These are phyloP conservation scores for Xestobium rufovillosum DNA, from an alignment of 2,888 invertebrate genomes.

Conservation along the genomic window DNA sequence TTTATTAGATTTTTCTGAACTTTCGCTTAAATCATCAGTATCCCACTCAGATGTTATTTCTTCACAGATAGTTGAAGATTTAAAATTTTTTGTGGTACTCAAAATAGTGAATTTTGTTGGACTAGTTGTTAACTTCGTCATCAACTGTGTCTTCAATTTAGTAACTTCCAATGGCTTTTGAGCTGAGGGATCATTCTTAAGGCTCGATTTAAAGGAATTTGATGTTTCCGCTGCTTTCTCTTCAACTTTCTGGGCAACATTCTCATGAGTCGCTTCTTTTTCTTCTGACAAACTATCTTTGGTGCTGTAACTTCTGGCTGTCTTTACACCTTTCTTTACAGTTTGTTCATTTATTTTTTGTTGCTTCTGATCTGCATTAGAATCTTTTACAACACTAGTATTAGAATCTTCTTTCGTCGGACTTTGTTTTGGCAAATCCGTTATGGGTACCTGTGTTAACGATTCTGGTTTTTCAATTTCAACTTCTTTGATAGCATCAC, in stretches of 20 bases:
- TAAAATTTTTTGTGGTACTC: conserved; percentile 9
- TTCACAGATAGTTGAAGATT: too few relatives aligned
- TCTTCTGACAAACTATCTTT: background rate
- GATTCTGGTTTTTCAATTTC: conserved; percentile 2
- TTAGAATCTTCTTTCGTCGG: too few relatives aligned
- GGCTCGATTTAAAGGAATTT: conserved; percentile 9
- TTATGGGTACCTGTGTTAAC: too few relatives aligned
- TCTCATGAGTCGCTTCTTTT: conserved; percentile 3
- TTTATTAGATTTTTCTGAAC: background rate
- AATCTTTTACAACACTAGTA: too few relatives aligned
- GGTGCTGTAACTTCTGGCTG: background rate
- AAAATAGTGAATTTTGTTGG: conserved; percentile 15
- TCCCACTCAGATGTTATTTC: too few relatives aligned
- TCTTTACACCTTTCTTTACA: background rate
- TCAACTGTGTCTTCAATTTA: conserved; percentile 34
- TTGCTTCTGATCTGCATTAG: too few relatives aligned
- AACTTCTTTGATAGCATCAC: conserved; percentile 6
- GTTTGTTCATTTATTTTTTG: conserved; percentile 5
- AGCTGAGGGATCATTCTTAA: conserved; percentile 5
- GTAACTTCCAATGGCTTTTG: conserved; percentile 24
- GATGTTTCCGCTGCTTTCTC: conserved; percentile 11
- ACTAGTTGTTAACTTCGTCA: conserved; percentile 29
- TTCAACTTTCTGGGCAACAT: conserved; percentile 6
- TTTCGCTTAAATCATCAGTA: background rate
- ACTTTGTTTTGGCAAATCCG: too few relatives aligned